These are phyloP conservation scores for Salarias fasciatus DNA, from an alignment of 2,797 vertebrate species.

Conservation along the genomic window DNA sequence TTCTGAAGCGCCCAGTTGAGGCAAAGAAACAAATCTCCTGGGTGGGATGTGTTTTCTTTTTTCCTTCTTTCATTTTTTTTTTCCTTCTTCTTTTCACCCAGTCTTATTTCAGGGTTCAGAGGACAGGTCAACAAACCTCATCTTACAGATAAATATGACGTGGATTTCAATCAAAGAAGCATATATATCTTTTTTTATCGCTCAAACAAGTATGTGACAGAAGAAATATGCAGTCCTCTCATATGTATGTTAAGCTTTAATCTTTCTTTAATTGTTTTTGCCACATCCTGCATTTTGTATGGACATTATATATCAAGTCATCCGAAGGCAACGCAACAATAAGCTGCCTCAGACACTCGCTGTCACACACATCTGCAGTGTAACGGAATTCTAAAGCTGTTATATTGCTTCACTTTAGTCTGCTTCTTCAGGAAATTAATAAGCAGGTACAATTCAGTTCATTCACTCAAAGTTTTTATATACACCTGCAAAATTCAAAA, in stretches of 20 bases:
- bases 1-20: conserved; percentile 57
- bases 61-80: no score
- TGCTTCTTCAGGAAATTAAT: no score
- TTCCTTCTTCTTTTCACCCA: neutral
- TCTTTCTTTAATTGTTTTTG: conserved; percentile 1
- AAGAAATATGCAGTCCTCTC: neutral
- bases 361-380: neutral
- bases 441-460: neutral
- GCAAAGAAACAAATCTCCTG: conserved; percentile 35
- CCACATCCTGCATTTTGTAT: neutral
- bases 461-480: no score
- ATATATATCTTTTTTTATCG: neutral
- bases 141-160: neutral
- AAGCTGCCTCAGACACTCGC: neutral
- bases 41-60: conserved; percentile 9
- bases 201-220: neutral
- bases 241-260: neutral
- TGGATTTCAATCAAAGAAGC: neutral
- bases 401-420: neutral
- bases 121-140: conserved; percentile 17
- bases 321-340: neutral
- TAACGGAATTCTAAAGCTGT: neutral
- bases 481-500: no score
- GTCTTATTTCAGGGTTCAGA: conserved; percentile 5
- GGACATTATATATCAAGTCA: no score